Evolutionary conservation across 2,113 vertebrate species (phyloP), one percentile per base, ranked within the genome.

Genomic region (Jacana jacana): DNA sequence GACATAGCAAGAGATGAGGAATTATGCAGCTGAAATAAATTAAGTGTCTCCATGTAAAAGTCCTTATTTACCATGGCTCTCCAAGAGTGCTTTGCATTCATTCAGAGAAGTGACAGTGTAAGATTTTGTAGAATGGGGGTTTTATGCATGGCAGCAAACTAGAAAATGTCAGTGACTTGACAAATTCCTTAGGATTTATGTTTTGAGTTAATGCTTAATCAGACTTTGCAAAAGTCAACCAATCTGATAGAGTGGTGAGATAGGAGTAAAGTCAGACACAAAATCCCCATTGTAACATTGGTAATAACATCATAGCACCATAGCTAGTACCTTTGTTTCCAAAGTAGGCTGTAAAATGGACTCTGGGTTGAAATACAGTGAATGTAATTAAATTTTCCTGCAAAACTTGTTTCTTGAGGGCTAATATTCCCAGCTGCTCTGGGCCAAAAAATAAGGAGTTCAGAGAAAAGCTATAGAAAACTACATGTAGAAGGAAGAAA

Each of bases 111-210:
- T 0, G 0, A 48, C 48, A 84, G 57, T 39, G 49, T 14, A 23
- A 25, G 46, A 27, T 79, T 91, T 90, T 81, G 60, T 51, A 89
- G 70, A 75, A 76, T 28, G 39, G 17, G 79, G 18, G 4, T 61
- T 93, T 93, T 65, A 84, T 72, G 63, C 69, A 46, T 65, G 44
- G 40, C 76, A 92, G 69, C 73, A 91, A 89, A 76, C 44, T 72
- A 88, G 54, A 76, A 86, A 95, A 81, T 54, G 66, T 84, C 3
- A 8, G 37, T 72, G 69, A 84, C 57, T 86, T 44, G 58, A 58
- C 84, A 89, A 92, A 72, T 86, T 92, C 82, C 86, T 89, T 89
- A n/a, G 57, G 57, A 84, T 94, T 92, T 94, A 65, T 95, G 69
- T 69, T 92, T 91, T 85, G 44, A 79, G 57, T 89, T 91, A 86